phyloP scores from a whole-genome alignment of 1,140 invertebrate genomes.

The Steinernema feltiae region DNA sequence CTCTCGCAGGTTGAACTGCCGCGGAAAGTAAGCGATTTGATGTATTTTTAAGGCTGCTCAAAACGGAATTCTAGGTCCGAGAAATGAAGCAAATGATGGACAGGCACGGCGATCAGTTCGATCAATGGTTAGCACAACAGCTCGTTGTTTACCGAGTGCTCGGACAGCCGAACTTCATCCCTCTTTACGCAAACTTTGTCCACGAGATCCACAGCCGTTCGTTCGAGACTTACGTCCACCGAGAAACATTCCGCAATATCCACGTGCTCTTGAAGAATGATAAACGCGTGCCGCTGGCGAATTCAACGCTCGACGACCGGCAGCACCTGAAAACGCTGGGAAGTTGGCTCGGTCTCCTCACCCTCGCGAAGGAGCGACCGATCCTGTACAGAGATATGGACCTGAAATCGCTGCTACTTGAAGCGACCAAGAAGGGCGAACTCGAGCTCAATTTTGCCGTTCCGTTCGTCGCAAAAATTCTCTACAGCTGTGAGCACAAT shows the following conservation, averaged over 20 bases:
- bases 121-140: constrained; percentile 92
- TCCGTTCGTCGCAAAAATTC: constrained; percentile 97
- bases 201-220: constrained; percentile 77
- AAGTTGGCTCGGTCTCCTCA: constrained; percentile 96
- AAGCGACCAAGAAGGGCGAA: constrained; percentile 93
- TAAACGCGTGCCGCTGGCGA: constrained; percentile 78
- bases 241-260: constrained; percentile 93
- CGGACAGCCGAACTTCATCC: constrained; percentile 95
- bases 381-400: constrained; percentile 77
- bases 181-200: constrained; percentile 88
- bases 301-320: constrained; percentile 79
- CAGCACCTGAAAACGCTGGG: constrained; percentile 94
- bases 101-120: constrained; percentile 68
- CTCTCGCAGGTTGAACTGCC: constrained; percentile 87
- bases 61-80: constrained; percentile 66
- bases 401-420: constrained; percentile 86
- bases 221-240: constrained; percentile 77
- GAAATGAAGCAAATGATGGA: constrained; percentile 85
- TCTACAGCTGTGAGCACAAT: constrained; percentile 89
- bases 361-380: constrained; percentile 84
- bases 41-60: constrained; percentile 7
- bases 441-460: constrained; percentile 95
- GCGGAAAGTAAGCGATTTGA: constrained; percentile 66
- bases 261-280: constrained; percentile 80
- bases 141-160: constrained; percentile 96